Conservation (phyloP, 2,797 vertebrate species). For the Spinibarbus caldwelli region DNA sequence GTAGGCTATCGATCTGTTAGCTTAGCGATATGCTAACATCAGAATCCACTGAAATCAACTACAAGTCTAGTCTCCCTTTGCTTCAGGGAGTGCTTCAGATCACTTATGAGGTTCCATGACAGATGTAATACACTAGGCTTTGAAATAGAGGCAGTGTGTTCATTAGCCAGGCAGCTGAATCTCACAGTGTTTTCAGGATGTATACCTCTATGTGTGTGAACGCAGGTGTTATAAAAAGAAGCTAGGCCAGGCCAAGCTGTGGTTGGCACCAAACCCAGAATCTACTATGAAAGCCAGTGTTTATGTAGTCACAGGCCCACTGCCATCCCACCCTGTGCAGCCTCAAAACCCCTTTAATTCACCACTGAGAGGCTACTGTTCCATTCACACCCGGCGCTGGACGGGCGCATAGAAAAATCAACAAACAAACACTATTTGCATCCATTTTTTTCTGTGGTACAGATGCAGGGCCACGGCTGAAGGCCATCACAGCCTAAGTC, state of each 20-base stretch:
- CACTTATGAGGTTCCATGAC: not conserved
- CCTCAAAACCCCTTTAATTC: slow-evolving; percentile 52
- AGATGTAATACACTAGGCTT: not conserved
- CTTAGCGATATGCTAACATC: not conserved
- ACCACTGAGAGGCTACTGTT: slow-evolving; percentile 53
- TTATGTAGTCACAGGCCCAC: slow-evolving; percentile 50
- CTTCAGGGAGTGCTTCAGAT: not conserved
- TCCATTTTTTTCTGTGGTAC: not conserved
- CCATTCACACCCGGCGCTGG: slow-evolving; percentile 22
- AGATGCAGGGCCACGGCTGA: not conserved
- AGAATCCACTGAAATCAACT: not conserved
- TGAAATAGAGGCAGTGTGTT: not conserved
- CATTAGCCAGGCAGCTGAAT: slow-evolving; percentile 4
- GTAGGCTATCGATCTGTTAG: not conserved
- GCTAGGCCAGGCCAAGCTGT: slow-evolving; percentile 51
- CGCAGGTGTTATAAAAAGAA: slow-evolving; percentile 50
- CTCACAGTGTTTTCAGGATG: slow-evolving; percentile 18
- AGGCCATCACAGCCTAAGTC: not conserved
- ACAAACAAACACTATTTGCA: slow-evolving; percentile 14
- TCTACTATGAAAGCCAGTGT: slow-evolving; percentile 52
- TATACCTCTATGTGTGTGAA: slow-evolving; percentile 48
- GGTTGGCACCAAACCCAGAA: slow-evolving; percentile 50
- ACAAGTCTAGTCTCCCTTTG: not conserved
- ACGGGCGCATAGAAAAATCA: slow-evolving; percentile 26
- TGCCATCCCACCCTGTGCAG: slow-evolving; percentile 45